phyloP scores from a whole-genome alignment of 2,797 vertebrate genomes.

The Yasuhikotakia modesta region DNA sequence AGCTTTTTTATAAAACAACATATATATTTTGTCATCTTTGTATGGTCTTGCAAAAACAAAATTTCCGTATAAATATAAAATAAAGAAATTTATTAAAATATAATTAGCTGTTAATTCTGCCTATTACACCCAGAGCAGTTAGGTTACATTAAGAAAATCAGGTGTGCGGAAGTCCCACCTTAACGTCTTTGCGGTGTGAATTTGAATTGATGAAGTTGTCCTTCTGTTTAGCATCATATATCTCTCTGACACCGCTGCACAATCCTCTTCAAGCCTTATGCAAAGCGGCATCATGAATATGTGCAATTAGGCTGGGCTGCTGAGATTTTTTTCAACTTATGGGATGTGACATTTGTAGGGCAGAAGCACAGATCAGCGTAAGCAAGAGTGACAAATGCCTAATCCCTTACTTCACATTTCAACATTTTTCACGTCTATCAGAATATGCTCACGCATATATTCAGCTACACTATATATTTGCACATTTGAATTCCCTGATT shows the following conservation, averaged over 20 bases:
- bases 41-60: neutral
- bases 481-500: conserved; percentile 7
- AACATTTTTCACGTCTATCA: conserved; percentile 64
- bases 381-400: conserved; percentile 87
- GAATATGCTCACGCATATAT: conserved; percentile 51
- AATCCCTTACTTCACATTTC: conserved; percentile 78
- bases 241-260: conserved; percentile 59
- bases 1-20: conserved; percentile 10
- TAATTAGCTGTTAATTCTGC: conserved; percentile 60
- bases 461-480: conserved; percentile 26
- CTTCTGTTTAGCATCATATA: conserved; percentile 70
- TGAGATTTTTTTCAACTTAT: conserved; percentile 92
- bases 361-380: conserved; percentile 84
- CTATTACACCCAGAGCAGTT: conserved; percentile 66
- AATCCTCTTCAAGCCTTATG: conserved; percentile 78
- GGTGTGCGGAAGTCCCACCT: conserved; percentile 57
- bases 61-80: neutral
- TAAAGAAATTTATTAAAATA: too few species aligned
- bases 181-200: conserved; percentile 59
- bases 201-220: conserved; percentile 71
- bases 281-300: conserved; percentile 90
- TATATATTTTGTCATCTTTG: neutral
- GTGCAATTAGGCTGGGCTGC: conserved; percentile 87
- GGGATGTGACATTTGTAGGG: conserved; percentile 88
- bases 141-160: conserved; percentile 57